Conservation (phyloP, 2,113 vertebrate species). For the Poeciliopsis occidentalis region DNA sequence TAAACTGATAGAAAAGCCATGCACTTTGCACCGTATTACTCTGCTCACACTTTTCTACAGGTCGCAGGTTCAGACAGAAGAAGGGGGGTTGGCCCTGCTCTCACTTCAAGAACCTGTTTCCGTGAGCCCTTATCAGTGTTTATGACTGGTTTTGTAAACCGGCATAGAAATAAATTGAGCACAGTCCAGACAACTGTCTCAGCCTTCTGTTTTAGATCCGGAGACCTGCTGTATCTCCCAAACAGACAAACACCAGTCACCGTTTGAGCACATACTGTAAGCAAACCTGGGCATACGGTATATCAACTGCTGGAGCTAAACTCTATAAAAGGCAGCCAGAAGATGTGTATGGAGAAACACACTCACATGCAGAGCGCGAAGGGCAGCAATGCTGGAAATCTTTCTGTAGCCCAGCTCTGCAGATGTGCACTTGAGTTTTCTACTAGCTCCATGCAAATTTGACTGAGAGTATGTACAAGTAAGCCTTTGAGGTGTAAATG, state of each 20-base stretch:
- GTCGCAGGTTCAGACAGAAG: slow-evolving; percentile 41
- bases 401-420: neutral
- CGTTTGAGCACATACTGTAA: slow-evolving; percentile 45
- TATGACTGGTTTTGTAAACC: slow-evolving; percentile 74
- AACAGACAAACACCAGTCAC: slow-evolving; percentile 45
- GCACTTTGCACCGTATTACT: slow-evolving; percentile 63
- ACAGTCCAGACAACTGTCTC: slow-evolving; percentile 37
- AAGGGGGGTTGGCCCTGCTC: slow-evolving; percentile 35
- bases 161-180: slow-evolving; percentile 48
- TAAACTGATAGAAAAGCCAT: slow-evolving; percentile 58
- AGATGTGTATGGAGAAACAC: slow-evolving; percentile 8
- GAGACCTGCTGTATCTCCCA: slow-evolving; percentile 49
- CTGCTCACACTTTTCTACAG: neutral
- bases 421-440: neutral
- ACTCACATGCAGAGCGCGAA: neutral
- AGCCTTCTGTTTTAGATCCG: slow-evolving; percentile 46
- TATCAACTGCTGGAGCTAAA: slow-evolving; percentile 46
- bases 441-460: neutral
- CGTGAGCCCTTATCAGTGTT: slow-evolving; percentile 71
- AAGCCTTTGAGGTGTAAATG: neutral
- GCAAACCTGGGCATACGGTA: slow-evolving; percentile 39
- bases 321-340: slow-evolving; percentile 15
- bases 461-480: neutral
- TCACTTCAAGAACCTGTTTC: slow-evolving; percentile 31
- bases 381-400: slow-evolving; percentile 17